Percentiles rank a stretch among this genome's conserved stretches.
Conservation (phyloP, 2,113 vertebrate species). For the Coptodon rendalli region DNA sequence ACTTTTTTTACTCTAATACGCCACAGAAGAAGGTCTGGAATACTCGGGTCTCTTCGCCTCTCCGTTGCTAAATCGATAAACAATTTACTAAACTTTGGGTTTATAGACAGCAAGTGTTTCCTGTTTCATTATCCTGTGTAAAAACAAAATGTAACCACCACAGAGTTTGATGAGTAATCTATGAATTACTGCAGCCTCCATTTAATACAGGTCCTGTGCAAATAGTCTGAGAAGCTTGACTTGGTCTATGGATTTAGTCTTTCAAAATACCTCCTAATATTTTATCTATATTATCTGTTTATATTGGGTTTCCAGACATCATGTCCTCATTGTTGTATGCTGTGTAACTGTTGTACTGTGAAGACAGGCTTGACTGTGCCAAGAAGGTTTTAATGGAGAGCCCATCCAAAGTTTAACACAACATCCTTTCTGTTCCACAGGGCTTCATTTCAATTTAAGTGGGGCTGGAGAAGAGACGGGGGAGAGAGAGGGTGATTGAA, state of each 20-base stretch:
- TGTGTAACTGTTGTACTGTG: neutral
- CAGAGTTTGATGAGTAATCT: neutral
- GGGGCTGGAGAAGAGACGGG: neutral
- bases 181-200: neutral
- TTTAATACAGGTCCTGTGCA: neutral
- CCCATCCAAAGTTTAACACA: neutral
- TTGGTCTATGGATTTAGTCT: neutral
- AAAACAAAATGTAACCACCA: neutral
- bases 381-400: conserved; percentile 20
- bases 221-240: neutral
- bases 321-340: neutral
- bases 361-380: neutral
- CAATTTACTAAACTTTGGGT: neutral
- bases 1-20: neutral
- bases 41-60: neutral
- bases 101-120: neutral
- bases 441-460: neutral
- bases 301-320: neutral
- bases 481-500: neutral
- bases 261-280: neutral
- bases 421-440: neutral
- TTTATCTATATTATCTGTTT: neutral
- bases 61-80: neutral
- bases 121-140: neutral
- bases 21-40: neutral